phyloP scores from a whole-genome alignment of 2,797 vertebrate genomes.

The Takifugu ocellatus region DNA sequence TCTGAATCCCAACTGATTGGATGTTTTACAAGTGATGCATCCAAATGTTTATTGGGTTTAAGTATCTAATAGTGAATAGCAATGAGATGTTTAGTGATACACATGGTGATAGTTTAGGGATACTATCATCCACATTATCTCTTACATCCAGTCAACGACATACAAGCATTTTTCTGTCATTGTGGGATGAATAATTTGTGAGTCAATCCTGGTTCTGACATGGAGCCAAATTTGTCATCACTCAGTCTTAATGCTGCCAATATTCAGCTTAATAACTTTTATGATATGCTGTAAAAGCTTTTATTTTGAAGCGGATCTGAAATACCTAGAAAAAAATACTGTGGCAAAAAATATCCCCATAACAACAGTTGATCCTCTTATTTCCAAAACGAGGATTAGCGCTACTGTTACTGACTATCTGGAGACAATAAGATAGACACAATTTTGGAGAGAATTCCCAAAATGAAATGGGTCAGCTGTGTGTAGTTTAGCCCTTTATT shows the following conservation, averaged over 20 bases:
- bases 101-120: too few species aligned
- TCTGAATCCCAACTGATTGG: slow-evolving; percentile 21
- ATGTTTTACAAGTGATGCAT: slow-evolving; percentile 2
- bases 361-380: slow-evolving; percentile 21
- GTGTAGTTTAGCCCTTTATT: not conserved
- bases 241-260: slow-evolving; percentile 13
- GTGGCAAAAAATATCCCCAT: slow-evolving; percentile 34
- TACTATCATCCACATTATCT: too few species aligned
- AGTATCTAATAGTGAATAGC: too few species aligned
- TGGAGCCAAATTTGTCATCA: too few species aligned
- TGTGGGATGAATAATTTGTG: too few species aligned
- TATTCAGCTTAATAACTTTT: slow-evolving; percentile 26
- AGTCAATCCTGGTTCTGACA: too few species aligned
- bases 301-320: slow-evolving; percentile 18
- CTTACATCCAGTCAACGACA: too few species aligned
- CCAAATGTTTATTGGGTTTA: too few species aligned
- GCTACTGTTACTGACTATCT: slow-evolving; percentile 8
- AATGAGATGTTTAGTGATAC: too few species aligned
- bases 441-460: not conserved
- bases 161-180: too few species aligned
- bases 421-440: not conserved
- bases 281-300: slow-evolving; percentile 17
- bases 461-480: not conserved
- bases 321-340: slow-evolving; percentile 17
- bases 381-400: slow-evolving; percentile 27